phyloP scores from a whole-genome alignment of 2,888 invertebrate genomes.

The Aleiodes testaceus region DNA sequence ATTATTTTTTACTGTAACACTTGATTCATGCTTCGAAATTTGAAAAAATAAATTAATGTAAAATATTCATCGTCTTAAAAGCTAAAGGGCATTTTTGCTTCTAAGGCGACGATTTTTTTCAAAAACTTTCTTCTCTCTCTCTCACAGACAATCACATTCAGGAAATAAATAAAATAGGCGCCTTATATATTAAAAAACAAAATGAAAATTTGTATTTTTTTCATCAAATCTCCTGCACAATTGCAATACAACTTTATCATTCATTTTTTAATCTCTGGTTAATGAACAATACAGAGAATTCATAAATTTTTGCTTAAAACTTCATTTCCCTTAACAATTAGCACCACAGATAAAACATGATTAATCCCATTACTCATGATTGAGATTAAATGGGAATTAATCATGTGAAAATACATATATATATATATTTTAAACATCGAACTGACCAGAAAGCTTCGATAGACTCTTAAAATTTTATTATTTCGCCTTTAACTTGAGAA shows the following conservation, averaged over 20 bases:
- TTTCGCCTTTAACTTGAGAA: not conserved
- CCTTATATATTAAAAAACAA: conserved; percentile 47
- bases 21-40: conserved; percentile 11
- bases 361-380: conserved; percentile 8
- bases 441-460: not conserved
- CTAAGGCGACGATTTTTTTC: too few species aligned
- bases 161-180: conserved; percentile 36
- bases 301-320: not conserved
- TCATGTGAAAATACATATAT: conserved; percentile 12
- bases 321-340: conserved; percentile 41
- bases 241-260: conserved; percentile 44
- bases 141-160: conserved; percentile 5
- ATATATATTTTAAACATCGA: not conserved
- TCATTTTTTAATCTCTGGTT: not conserved
- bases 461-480: conserved; percentile 9
- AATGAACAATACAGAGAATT: conserved; percentile 18
- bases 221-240: conserved; percentile 38
- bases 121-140: not conserved
- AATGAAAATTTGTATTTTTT: conserved; percentile 56
- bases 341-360: conserved; percentile 47
- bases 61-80: too few species aligned
- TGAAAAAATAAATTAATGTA: not conserved
- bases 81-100: too few species aligned
- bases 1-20: conserved; percentile 11
- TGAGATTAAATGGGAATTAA: conserved; percentile 1